A percentile compares a stretch with the other conserved stretches of the same genome.
Evolutionary conservation across 2,113 vertebrate species (phyloP).

Genomic region (Pandion haliaetus): DNA sequence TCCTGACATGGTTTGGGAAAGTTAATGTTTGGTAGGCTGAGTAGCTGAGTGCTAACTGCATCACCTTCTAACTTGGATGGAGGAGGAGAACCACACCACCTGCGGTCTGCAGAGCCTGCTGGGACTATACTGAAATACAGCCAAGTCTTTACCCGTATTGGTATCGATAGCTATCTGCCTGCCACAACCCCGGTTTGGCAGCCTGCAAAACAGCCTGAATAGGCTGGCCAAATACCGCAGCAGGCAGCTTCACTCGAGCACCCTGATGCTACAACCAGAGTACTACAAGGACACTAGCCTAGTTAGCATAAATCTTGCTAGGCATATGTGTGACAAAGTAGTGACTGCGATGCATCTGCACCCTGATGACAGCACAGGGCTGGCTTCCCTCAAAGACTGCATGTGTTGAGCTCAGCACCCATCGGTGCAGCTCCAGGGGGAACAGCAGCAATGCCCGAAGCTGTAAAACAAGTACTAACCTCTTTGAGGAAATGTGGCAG

Average conservation of each 20-base stretch:
- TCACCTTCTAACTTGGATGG: not conserved
- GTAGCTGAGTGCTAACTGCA: not conserved
- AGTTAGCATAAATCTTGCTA: not conserved
- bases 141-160: not conserved
- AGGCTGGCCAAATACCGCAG: not conserved
- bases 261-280: not conserved
- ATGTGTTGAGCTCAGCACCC: not conserved
- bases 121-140: not conserved
- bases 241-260: not conserved
- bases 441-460: not conserved
- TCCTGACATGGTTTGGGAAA: not conserved
- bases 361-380: not conserved
- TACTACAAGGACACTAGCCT: rapidly evolving
- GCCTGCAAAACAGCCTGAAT: not conserved
- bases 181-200: not conserved
- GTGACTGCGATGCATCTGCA: not conserved
- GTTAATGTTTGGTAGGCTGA: not conserved
- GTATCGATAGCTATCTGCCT: not conserved
- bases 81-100: not conserved
- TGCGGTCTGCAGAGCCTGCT: not conserved
- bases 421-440: not conserved
- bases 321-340: rapidly evolving
- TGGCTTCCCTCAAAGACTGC: not conserved
- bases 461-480: not conserved
- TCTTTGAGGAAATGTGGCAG: not conserved